Evolutionary conservation across 2,113 vertebrate genomes (phyloP).

Genomic region (Hypocryptadius cinnamomeus): DNA sequence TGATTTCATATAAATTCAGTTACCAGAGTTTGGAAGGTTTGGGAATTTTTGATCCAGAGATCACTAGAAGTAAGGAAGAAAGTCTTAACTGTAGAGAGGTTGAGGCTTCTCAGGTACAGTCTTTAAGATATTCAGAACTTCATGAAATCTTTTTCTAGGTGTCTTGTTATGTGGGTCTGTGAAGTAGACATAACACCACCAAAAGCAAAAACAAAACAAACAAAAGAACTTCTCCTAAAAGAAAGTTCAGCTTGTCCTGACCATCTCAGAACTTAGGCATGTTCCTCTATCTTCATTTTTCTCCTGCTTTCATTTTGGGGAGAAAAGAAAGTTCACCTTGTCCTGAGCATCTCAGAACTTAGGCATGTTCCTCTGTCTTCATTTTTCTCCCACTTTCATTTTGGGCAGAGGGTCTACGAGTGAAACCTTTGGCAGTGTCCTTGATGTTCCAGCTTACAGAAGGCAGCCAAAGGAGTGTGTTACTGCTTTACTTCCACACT

Average conservation of each 20-base stretch:
- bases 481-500: neutral
- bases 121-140: neutral
- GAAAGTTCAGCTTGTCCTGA: neutral
- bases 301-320: neutral
- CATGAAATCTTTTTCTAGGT: neutral
- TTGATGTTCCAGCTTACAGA: neutral
- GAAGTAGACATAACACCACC: neutral
- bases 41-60: neutral
- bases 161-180: accelerated
- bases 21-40: neutral
- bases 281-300: neutral
- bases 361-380: neutral
- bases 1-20: neutral
- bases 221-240: neutral
- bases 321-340: no score
- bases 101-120: neutral
- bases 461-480: neutral
- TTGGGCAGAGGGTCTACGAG: accelerated
- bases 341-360: neutral
- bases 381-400: neutral
- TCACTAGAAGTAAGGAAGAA: neutral
- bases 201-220: no score
- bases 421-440: neutral
- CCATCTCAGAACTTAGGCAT: neutral
- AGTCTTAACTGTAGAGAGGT: neutral